Evolutionary conservation across 2,797 vertebrate species (phyloP).

Genomic region (Mormyrops boulengeri): DNA sequence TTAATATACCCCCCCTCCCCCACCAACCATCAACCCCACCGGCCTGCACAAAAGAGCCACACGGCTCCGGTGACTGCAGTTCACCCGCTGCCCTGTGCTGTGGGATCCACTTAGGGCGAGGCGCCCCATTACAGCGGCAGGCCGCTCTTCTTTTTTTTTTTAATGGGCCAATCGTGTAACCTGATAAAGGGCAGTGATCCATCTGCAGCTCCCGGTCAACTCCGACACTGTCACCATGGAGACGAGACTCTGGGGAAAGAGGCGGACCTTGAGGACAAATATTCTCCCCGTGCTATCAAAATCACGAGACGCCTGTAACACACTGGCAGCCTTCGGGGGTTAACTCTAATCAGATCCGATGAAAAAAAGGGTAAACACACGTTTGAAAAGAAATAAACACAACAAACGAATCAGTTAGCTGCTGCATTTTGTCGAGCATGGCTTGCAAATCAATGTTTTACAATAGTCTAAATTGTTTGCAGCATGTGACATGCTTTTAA

Average conservation of each 20-base stretch:
- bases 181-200: constrained; percentile 71
- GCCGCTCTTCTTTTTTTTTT: constrained; percentile 37
- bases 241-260: constrained; percentile 61
- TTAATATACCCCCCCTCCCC: neutral
- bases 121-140: constrained; percentile 39
- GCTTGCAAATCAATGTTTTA: neutral
- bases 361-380: neutral
- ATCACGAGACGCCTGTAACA: constrained; percentile 44
- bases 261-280: constrained; percentile 63
- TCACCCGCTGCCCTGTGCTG: neutral
- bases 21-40: neutral
- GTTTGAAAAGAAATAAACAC: constrained; percentile 11
- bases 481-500: neutral
- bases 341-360: constrained; percentile 67
- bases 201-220: constrained; percentile 70
- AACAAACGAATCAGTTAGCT: neutral
- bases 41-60: neutral
- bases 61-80: neutral
- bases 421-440: neutral
- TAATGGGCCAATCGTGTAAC: constrained; percentile 65
- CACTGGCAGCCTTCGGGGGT: constrained; percentile 54
- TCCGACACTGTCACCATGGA: constrained; percentile 74
- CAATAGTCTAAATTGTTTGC: neutral
- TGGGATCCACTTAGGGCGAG: constrained; percentile 45
- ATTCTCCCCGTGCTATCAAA: constrained; percentile 54